Evolutionary conservation across 2,888 invertebrate species (phyloP).

Genomic region (Pollenia angustigena): DNA sequence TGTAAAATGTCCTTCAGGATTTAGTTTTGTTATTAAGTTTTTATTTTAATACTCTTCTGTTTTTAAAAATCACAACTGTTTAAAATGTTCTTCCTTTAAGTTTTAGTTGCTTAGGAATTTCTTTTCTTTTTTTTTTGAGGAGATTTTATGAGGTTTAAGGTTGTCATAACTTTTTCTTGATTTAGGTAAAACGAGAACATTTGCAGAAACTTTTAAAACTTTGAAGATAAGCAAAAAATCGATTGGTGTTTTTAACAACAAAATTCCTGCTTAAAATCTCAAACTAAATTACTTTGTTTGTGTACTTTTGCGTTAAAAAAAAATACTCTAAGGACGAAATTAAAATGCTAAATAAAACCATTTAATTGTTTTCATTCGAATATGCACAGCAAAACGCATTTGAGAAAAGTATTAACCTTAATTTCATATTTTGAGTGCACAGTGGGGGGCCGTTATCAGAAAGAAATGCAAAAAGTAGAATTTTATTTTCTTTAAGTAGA

Average conservation of each 20-base stretch:
- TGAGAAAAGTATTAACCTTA: slow-evolving; percentile 56
- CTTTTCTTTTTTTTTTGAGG: slow-evolving; percentile 1
- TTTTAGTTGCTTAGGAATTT: slow-evolving; percentile 7
- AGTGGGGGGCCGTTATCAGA: no score
- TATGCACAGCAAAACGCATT: slow-evolving; percentile 1
- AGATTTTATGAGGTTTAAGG: slow-evolving; percentile 7
- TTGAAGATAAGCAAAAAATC: neutral
- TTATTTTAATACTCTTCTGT: neutral
- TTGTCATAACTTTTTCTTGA: neutral
- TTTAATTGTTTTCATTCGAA: slow-evolving; percentile 29
- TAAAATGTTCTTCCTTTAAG: neutral
- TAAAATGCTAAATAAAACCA: slow-evolving; percentile 6
- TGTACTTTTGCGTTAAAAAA: neutral
- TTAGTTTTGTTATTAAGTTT: neutral
- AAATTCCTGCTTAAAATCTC: no score
- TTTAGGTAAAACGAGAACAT: no score
- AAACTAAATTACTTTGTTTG: neutral
- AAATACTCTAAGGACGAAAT: slow-evolving; percentile 13
- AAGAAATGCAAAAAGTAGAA: no score
- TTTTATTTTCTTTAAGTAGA: no score
- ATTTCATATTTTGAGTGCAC: neutral
- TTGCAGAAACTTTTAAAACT: neutral
- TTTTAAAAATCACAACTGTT: neutral
- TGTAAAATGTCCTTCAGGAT: slow-evolving; percentile 11
- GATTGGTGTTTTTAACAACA: no score